Conservation (phyloP, 2,888 invertebrate genomes). For the Eremobia ochroleuca region DNA sequence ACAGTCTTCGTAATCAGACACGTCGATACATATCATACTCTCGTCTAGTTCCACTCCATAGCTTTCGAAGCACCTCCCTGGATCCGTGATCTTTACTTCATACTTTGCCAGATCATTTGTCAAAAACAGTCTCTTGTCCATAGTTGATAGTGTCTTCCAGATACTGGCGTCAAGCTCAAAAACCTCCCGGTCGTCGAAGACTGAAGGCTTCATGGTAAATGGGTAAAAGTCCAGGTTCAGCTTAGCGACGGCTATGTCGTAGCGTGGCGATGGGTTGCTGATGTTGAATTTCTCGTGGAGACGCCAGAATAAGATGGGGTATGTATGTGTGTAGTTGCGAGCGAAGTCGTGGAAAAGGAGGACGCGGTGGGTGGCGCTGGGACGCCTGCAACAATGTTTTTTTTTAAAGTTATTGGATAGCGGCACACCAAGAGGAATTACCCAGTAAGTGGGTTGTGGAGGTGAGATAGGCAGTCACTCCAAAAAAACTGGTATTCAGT, state of each 20-base stretch:
- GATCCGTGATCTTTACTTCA: slow-evolving; percentile 67
- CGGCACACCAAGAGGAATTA: background rate
- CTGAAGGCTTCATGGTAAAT: slow-evolving; percentile 72
- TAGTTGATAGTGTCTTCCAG: slow-evolving; percentile 85
- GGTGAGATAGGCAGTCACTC: background rate
- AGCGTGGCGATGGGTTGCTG: slow-evolving; percentile 68
- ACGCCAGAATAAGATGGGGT: slow-evolving; percentile 82
- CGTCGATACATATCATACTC: slow-evolving; percentile 81
- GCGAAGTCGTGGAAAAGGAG: slow-evolving; percentile 80
- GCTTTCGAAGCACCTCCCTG: slow-evolving; percentile 75
- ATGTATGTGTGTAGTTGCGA: slow-evolving; percentile 78
- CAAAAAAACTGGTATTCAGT: background rate
- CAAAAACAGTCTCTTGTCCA: slow-evolving; percentile 82
- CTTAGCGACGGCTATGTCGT: slow-evolving; percentile 85
- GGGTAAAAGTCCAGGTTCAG: slow-evolving; percentile 75
- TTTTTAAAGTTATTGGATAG: background rate
- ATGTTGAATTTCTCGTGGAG: slow-evolving; percentile 81
- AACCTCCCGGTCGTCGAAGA: slow-evolving; percentile 72
- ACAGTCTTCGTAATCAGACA: slow-evolving; percentile 80
- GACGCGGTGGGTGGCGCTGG: slow-evolving; percentile 78
- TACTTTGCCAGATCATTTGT: slow-evolving; percentile 82
- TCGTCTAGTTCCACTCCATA: slow-evolving; percentile 78
- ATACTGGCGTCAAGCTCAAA: slow-evolving; percentile 73
- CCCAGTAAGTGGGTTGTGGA: background rate
- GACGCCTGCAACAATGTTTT: slow-evolving; percentile 44